phyloP scores from a whole-genome alignment of 2,888 invertebrate species.

The Lasioglossum figueresi region DNA sequence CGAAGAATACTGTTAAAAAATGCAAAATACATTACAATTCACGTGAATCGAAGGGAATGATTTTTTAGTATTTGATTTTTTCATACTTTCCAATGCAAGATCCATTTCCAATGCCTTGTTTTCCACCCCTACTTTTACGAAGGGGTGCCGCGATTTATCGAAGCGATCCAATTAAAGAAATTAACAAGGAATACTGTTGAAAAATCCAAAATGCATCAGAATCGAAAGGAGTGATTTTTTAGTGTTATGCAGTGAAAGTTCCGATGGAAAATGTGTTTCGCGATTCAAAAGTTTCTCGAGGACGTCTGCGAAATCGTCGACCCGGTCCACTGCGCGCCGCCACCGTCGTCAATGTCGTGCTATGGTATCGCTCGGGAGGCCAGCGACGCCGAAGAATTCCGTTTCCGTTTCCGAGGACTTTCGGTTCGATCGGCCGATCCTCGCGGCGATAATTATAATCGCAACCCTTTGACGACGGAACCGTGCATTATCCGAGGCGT shows the following conservation, averaged over 20 bases:
- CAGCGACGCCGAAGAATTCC: slow-evolving; percentile 4
- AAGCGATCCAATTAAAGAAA: no score
- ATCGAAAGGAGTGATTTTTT: neutral
- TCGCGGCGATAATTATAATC: neutral
- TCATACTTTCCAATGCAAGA: no score
- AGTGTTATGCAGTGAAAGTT: neutral
- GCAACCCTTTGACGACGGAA: neutral
- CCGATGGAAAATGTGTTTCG: neutral
- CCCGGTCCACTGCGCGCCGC: neutral
- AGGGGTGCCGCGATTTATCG: no score
- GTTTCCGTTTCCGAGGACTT: slow-evolving; percentile 5
- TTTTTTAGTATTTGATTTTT: no score
- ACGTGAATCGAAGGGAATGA: no score
- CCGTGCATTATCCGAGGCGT: neutral
- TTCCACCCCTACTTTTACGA: no score
- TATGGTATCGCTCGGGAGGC: neutral
- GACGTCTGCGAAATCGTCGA: neutral
- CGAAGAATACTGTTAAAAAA: no score
- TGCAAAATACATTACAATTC: no score
- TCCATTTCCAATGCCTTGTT: no score
- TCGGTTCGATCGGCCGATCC: slow-evolving; percentile 14
- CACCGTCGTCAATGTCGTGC: neutral
- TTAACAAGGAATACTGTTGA: neutral
- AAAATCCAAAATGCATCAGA: neutral
- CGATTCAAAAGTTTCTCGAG: neutral